Evolutionary conservation across 2,888 invertebrate species (phyloP).

Genomic region (Cheilosia impressa): DNA sequence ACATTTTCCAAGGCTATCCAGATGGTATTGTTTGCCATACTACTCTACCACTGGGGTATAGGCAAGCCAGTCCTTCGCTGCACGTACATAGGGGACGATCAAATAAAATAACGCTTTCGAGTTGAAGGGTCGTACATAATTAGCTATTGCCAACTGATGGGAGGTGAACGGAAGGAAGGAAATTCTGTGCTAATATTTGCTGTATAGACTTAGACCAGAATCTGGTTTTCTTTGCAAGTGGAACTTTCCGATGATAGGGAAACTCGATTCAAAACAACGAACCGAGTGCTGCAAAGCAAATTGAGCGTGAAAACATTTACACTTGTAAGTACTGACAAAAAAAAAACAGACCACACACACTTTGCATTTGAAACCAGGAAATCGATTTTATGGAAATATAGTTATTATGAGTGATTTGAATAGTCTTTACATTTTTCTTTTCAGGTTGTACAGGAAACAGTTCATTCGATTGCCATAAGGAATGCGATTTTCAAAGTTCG

Average conservation of each 20-base stretch:
- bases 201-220: constrained; percentile 11
- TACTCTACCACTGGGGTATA: not conserved
- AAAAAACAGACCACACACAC: not conserved
- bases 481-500: constrained; percentile 79
- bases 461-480: constrained; percentile 80
- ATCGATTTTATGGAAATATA: not conserved
- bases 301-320: constrained; percentile 19
- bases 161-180: not conserved
- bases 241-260: not conserved
- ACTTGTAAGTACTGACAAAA: not conserved
- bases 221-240: not conserved
- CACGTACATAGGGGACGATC: not conserved
- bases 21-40: constrained; percentile 51
- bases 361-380: not conserved
- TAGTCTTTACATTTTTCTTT: constrained; percentile 34
- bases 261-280: not conserved
- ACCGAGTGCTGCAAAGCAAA: constrained; percentile 2
- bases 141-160: constrained; percentile 8
- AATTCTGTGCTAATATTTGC: constrained; percentile 31
- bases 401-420: not conserved
- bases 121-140: constrained; percentile 36
- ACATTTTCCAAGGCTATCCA: constrained; percentile 51
- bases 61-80: constrained; percentile 2
- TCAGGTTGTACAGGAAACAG: constrained; percentile 80
- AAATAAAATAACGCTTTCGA: constrained; percentile 15